Base-by-base conservation (phyloP, 2,113 vertebrate genomes). In the Puffinus mauretanicus region DNA sequence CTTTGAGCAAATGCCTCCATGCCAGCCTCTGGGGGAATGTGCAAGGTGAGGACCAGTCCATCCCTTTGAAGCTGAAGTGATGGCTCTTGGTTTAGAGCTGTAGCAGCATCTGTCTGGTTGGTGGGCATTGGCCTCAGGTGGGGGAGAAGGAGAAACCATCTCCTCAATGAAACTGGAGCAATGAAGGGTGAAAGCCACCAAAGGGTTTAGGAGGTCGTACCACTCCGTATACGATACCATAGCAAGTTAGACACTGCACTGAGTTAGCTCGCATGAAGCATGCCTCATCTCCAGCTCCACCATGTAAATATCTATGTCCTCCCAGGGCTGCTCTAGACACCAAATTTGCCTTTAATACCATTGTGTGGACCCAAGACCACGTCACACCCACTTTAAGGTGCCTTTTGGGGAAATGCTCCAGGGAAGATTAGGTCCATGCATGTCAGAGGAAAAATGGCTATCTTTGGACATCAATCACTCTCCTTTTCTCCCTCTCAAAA, bases 1-100 rank as follows among this genome's bases (percentile, higher is more conserved):
- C 54, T 89, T 67, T 80, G 49, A 40, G 9, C 47, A 77, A 76
- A 73, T 0, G 1, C 22, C 0, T 0, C 32, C 3, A 1, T 25
- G 25, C 34, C 19, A 73, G 32, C 44, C 21, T 32, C 2, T 2
- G 47, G 47, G 24, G 11, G 38, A 64, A 62, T 0, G 3, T 51
- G 36, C 46, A 62, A 36, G 32, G 22, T 30, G 64, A 86, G 51
- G 32, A 66, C 34, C 40, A 73, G 44, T 5, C 36, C 34, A 10
- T 52, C 15, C 36, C 32, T 49, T 47, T 36, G 79, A 61, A 65
- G 29, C 5, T 82, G 55, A 84, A 51, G 32, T 27, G 27, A 7
- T 51, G 58, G 16, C 69, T 70, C 16, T 51, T 52, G 57, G 6
- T 54, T 92, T 52, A 69, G n/a, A 80, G 60, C 46, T 52, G 49